Evolutionary conservation across 2,888 invertebrate species (phyloP).

Genomic region (Leptopilina drosophilae): DNA sequence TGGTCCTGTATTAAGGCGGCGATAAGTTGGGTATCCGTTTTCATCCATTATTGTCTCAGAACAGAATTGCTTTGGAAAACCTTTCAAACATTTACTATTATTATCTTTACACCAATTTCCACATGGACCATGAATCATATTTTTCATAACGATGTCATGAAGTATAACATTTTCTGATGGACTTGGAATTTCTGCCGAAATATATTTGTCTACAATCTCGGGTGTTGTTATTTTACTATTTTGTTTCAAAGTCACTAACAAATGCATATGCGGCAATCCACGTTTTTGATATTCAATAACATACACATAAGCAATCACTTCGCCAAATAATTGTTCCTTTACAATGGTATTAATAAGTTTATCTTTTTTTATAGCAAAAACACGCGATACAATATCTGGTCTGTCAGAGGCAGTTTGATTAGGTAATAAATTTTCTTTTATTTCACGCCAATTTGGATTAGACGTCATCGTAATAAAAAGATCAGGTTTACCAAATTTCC

Average conservation of each 20-base stretch:
- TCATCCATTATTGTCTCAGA: too few relatives aligned
- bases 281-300: not conserved
- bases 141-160: conserved; percentile 64
- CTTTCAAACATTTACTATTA: conserved; percentile 60
- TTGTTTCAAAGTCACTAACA: conserved; percentile 29
- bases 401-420: conserved; percentile 63
- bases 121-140: conserved; percentile 46
- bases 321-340: not conserved
- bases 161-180: conserved; percentile 49
- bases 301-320: not conserved
- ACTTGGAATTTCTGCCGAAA: conserved; percentile 59
- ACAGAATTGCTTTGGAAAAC: conserved; percentile 60
- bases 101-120: not conserved
- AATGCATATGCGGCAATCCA: not conserved
- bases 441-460: too few relatives aligned
- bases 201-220: conserved; percentile 56
- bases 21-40: conserved; percentile 45
- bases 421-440: conserved; percentile 15
- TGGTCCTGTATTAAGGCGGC: conserved; percentile 54
- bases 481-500: conserved; percentile 71
- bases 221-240: conserved; percentile 53
- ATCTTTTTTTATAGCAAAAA: conserved; percentile 65
- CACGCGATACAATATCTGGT: conserved; percentile 70
- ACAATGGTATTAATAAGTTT: not conserved
- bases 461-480: conserved; percentile 71